phyloP scores from a whole-genome alignment of 2,797 vertebrate genomes.

The Anomalospiza imberbis region DNA sequence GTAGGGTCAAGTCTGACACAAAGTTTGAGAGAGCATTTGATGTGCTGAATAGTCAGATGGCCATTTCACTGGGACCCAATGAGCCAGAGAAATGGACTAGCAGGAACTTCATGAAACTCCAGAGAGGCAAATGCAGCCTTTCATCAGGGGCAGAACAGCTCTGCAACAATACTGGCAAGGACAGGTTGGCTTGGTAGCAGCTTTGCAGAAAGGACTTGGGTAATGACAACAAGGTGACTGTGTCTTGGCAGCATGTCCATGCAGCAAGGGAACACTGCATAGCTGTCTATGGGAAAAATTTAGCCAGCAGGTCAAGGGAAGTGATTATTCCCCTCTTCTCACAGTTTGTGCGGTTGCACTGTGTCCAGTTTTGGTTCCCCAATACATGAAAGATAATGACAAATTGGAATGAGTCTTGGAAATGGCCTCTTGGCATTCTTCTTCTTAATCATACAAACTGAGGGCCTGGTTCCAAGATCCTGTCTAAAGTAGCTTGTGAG shows the following conservation, averaged over 20 bases:
- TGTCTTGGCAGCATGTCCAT: neutral
- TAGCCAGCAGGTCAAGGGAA: neutral
- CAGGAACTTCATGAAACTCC: neutral
- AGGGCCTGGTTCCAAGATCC: neutral
- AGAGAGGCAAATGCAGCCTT: neutral
- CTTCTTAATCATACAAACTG: neutral
- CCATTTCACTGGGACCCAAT: neutral
- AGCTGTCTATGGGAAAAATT: neutral
- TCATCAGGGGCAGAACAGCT: neutral
- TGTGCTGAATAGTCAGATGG: neutral
- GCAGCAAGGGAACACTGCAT: neutral
- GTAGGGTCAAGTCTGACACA: neutral
- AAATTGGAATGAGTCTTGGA: neutral
- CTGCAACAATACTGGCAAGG: neutral
- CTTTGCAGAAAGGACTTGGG: neutral
- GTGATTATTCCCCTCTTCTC: neutral
- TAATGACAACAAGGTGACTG: neutral
- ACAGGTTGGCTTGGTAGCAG: neutral
- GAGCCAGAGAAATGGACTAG: neutral
- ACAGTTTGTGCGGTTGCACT: neutral
- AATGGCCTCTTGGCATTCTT: neutral
- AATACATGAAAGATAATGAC: neutral
- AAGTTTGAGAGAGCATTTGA: neutral
- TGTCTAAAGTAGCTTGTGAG: neutral
- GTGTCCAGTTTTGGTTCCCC: neutral